phyloP scores from a whole-genome alignment of 2,113 vertebrate species.

The Nothocercus nigrocapillus region DNA sequence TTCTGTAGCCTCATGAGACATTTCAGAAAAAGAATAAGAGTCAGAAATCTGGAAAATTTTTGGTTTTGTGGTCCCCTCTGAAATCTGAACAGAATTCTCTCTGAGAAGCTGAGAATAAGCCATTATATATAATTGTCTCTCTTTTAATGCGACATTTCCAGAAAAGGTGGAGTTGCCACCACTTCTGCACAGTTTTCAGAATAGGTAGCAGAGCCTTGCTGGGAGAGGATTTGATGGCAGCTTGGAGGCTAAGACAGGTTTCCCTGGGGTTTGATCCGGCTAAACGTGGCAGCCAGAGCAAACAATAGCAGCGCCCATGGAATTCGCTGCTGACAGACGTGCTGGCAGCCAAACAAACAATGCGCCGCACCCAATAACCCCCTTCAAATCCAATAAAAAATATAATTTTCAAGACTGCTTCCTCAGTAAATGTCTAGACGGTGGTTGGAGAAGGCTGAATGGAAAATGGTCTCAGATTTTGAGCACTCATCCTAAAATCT shows the following conservation, averaged over 20 bases:
- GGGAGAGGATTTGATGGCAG: not conserved
- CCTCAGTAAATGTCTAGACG: not conserved
- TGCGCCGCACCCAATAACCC: not conserved
- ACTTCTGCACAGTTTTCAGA: not conserved
- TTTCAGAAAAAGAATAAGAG: not conserved
- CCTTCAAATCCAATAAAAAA: not conserved
- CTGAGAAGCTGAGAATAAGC: not conserved
- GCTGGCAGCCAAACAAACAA: not conserved
- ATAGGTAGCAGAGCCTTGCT: not conserved
- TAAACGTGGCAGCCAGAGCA: not conserved
- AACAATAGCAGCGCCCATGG: not conserved
- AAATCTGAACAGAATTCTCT: not conserved
- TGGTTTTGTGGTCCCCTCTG: not conserved
- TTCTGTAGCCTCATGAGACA: not conserved
- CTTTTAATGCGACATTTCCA: not conserved
- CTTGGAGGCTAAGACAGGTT: not conserved
- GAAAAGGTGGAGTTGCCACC: not conserved
- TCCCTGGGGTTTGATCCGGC: not conserved
- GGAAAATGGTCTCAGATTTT: not conserved
- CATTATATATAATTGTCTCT: not conserved
- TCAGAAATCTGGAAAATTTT: not conserved
- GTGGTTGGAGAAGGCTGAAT: not conserved
- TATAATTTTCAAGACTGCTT: not conserved
- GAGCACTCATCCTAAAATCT: not conserved
- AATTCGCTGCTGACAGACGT: not conserved